Evolutionary conservation across 2,888 invertebrate species (phyloP), one percentile per base, ranked within the genome.

Genomic region (Coronaproctus castanopsis): DNA sequence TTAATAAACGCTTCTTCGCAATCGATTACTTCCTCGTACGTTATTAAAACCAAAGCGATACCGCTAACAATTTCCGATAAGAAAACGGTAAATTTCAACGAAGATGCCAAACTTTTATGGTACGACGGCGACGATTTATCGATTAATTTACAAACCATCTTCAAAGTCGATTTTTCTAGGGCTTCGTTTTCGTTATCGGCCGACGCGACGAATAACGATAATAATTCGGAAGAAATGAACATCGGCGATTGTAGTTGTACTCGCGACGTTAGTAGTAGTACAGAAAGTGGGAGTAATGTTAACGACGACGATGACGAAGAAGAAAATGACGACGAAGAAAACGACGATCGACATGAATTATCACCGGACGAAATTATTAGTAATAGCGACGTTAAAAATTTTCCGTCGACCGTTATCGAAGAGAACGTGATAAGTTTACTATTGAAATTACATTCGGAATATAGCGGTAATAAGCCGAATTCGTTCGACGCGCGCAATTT

Each of bases 381-480:
- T 8, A 8, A 14, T 36, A 36, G 36, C 14, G 8, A 36, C 36
- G 14, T 36, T 36, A 36, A 8, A 5, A 36, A 36, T 36, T 5
- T 36, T 5, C 36, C 36, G 54, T 84, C 18, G 76, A 79, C 23
- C 78, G 36, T 14, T 36, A 8, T 88, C 58, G 85, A 87, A 67
- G 90, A 91, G 71, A 93, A 90, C 62, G 86, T 96, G 63, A 81
- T 96, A 65, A 90, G 92, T 0, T 74, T 95, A 57, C 75, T 96
- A 52, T 74, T 95, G 57, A 91, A 89, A 70, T 76, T 93, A 18
- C 93, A 96, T 72, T 87, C 89, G 1, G 90, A 92, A 70, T 75
- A 95, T 51, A 85, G 87, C 1, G n/a, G n/a, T n/a, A 88, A 87
- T 1, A 74, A 80, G 14, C 79, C 87, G 8, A 89, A 91, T 69